These are phyloP conservation scores for Tor tambroides DNA, from an alignment of 2,113 vertebrate genomes.

Conservation along the genomic window DNA sequence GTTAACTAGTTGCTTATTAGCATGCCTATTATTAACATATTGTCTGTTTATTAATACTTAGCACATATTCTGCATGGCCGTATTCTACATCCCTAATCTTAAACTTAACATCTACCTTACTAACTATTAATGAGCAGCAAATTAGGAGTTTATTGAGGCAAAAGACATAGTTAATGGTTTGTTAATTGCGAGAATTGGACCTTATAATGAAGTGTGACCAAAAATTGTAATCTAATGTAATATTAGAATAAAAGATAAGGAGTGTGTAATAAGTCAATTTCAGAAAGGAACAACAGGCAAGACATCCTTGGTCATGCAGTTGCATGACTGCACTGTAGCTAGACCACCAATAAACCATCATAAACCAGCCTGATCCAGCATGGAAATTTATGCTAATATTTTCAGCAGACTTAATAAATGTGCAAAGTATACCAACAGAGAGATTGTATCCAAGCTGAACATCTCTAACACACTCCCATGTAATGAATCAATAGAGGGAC, in stretches of 20 bases:
- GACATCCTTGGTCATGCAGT: neutral
- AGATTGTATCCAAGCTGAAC: neutral
- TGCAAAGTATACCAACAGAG: neutral
- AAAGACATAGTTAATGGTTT: no score
- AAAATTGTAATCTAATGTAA: no score
- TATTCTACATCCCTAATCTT: no score
- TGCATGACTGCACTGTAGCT: neutral
- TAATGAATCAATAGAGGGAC: constrained; percentile 6
- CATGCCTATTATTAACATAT: no score
- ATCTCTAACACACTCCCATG: neutral
- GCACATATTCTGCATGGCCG: no score
- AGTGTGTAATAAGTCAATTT: neutral
- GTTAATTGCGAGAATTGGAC: no score
- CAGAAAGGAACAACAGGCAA: neutral
- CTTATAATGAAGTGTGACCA: no score
- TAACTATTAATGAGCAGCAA: no score
- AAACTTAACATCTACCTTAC: no score
- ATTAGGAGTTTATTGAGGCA: no score
- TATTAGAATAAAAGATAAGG: neutral
- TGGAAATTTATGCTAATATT: neutral
- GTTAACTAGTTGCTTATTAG: no score
- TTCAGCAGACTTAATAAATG: constrained; percentile 55
- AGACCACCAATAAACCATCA: neutral
- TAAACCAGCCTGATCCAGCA: neutral
- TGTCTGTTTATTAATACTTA: no score